These are phyloP conservation scores for Pachyrhynchus sulphureomaculatus DNA, from an alignment of 1,140 invertebrate species.

Conservation along the genomic window DNA sequence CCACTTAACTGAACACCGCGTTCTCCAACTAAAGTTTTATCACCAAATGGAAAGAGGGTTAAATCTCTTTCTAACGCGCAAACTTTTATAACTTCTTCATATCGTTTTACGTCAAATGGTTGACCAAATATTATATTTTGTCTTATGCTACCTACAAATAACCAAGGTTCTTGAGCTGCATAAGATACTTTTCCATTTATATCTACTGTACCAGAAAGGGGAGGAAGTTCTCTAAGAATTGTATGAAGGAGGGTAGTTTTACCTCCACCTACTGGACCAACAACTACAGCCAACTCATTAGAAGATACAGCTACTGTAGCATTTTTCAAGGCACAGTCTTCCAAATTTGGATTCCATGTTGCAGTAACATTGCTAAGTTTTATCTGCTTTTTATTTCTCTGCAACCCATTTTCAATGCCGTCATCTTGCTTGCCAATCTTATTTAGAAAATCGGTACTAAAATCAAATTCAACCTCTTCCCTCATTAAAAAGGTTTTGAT, in stretches of 20 bases:
- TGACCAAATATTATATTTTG: slow-evolving; percentile 68
- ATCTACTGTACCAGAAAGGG: slow-evolving; percentile 48
- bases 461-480: slow-evolving; percentile 28
- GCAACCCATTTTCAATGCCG: neutral
- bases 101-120: slow-evolving; percentile 54
- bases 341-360: slow-evolving; percentile 58
- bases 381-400: neutral
- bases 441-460: neutral
- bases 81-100: slow-evolving; percentile 62
- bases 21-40: slow-evolving; percentile 79
- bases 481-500: slow-evolving; percentile 60
- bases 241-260: slow-evolving; percentile 82
- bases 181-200: slow-evolving; percentile 59
- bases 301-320: slow-evolving; percentile 56
- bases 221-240: slow-evolving; percentile 75
- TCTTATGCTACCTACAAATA: slow-evolving; percentile 53
- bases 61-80: slow-evolving; percentile 70
- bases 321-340: slow-evolving; percentile 57
- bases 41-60: slow-evolving; percentile 66
- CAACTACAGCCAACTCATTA: slow-evolving; percentile 63
- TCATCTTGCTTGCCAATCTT: neutral
- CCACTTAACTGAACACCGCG: slow-evolving; percentile 84
- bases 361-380: slow-evolving; percentile 57
- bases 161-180: slow-evolving; percentile 64
- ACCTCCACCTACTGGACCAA: slow-evolving; percentile 72